phyloP scores from a whole-genome alignment of 2,797 vertebrate species.

The Crenichthys baileyi region DNA sequence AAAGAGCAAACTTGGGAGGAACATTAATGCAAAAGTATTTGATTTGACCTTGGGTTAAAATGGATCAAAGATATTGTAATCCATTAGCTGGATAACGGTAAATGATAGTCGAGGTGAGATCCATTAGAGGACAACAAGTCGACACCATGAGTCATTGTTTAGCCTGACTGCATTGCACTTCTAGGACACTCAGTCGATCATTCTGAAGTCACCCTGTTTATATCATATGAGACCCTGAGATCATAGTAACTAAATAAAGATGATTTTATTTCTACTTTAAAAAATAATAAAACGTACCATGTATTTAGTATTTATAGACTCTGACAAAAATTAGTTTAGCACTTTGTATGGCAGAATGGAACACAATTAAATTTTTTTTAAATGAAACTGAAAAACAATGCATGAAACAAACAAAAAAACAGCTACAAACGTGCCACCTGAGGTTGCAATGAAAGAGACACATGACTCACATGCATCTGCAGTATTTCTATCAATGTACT shows the following conservation, averaged over 20 bases:
- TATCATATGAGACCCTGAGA: constrained; percentile 61
- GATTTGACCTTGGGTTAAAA: constrained; percentile 53
- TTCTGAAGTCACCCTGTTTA: constrained; percentile 63
- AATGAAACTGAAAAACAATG: neutral
- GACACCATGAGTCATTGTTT: constrained; percentile 63
- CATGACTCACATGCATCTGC: constrained; percentile 79
- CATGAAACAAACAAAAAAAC: constrained; percentile 9
- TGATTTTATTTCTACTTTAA: constrained; percentile 23
- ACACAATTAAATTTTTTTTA: neutral
- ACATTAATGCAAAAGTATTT: constrained; percentile 18
- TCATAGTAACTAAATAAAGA: constrained; percentile 39
- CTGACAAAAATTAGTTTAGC: neutral
- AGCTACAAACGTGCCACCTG: constrained; percentile 13
- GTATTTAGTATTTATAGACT: neutral
- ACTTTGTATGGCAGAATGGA: neutral
- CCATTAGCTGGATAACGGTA: constrained; percentile 60
- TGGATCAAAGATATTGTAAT: constrained; percentile 38
- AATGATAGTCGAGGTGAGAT: constrained; percentile 39
- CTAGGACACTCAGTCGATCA: constrained; percentile 60
- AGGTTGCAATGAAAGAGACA: constrained; percentile 35
- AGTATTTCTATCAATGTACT: constrained; percentile 89
- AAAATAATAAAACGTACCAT: constrained; percentile 8
- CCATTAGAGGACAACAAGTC: constrained; percentile 67
- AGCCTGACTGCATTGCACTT: constrained; percentile 61
- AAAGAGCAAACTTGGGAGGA: constrained; percentile 16